phyloP scores from a whole-genome alignment of 2,113 vertebrate species.

The Tenrec ecaudatus region DNA sequence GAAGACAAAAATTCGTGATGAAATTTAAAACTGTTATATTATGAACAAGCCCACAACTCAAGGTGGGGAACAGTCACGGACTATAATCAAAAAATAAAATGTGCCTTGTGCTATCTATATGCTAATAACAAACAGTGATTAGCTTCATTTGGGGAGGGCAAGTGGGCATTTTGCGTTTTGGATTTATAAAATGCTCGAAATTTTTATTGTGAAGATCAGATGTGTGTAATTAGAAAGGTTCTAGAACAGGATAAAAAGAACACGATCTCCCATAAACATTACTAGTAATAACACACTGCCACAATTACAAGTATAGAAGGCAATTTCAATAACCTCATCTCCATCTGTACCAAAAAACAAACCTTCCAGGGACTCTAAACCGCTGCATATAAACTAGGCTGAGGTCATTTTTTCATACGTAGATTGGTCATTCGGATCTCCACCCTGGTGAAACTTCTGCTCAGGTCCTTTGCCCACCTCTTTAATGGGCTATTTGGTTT shows the following conservation, averaged over 20 bases:
- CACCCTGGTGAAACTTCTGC: too few species aligned
- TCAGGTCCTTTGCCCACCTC: too few species aligned
- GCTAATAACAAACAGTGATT: not conserved
- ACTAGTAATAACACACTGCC: accelerated
- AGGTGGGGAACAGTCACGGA: not conserved
- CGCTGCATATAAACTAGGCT: not conserved
- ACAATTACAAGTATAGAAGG: not conserved
- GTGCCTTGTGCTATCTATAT: not conserved
- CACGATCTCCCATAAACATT: not conserved
- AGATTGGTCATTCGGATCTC: too few species aligned
- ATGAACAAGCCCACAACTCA: not conserved
- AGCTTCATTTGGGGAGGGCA: too few species aligned
- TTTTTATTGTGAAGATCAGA: not conserved
- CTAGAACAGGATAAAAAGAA: not conserved
- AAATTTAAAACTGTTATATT: not conserved
- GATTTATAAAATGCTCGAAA: not conserved
- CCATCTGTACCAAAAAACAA: not conserved
- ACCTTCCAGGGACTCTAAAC: not conserved
- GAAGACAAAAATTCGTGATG: not conserved
- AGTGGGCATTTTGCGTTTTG: not conserved
- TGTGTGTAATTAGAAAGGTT: too few species aligned
- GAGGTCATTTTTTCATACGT: not conserved
- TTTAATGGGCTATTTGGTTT: too few species aligned
- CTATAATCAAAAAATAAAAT: not conserved
- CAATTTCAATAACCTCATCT: not conserved